phyloP scores from a whole-genome alignment of 2,113 vertebrate genomes.

The Ophthalmolycus amberensis region DNA sequence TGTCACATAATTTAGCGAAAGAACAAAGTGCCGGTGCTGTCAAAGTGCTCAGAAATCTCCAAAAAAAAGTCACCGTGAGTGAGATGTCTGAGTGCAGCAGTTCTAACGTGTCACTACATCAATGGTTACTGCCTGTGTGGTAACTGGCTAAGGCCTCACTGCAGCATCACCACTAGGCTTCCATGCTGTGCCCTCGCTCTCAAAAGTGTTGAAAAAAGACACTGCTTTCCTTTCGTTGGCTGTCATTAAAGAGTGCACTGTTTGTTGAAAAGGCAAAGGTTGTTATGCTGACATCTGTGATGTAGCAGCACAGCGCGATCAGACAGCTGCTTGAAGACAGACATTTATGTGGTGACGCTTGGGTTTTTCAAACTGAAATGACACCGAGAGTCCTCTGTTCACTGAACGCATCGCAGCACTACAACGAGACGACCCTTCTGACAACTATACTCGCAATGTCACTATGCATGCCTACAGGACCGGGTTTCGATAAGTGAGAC shows the following conservation, averaged over 20 bases:
- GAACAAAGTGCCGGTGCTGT: neutral
- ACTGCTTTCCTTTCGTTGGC: neutral
- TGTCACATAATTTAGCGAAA: slow-evolving; percentile 3
- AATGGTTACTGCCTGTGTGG: neutral
- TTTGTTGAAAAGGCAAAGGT: slow-evolving; percentile 57
- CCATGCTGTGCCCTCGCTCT: slow-evolving; percentile 37
- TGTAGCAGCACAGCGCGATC: slow-evolving; percentile 47
- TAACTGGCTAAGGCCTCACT: neutral
- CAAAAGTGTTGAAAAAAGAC: slow-evolving; percentile 41
- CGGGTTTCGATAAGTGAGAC: slow-evolving; percentile 56
- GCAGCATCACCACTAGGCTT: slow-evolving; percentile 17
- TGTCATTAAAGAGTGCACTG: slow-evolving; percentile 50
- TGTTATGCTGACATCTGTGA: slow-evolving; percentile 57
- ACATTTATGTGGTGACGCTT: slow-evolving; percentile 58
- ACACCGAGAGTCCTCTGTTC: slow-evolving; percentile 51
- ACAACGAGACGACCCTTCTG: slow-evolving; percentile 57
- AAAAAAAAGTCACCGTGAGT: neutral
- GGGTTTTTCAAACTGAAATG: slow-evolving; percentile 52
- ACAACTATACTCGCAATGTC: slow-evolving; percentile 47
- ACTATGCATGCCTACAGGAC: slow-evolving; percentile 34
- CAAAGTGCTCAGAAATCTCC: neutral
- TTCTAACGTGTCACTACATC: slow-evolving; percentile 17
- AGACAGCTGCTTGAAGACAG: slow-evolving; percentile 61
- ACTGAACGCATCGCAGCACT: slow-evolving; percentile 52
- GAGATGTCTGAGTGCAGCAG: neutral